Percentiles rank a stretch among this genome's conserved stretches.
Evolutionary conservation across 2,113 vertebrate species (phyloP).

Genomic region (Panurus biarmicus): DNA sequence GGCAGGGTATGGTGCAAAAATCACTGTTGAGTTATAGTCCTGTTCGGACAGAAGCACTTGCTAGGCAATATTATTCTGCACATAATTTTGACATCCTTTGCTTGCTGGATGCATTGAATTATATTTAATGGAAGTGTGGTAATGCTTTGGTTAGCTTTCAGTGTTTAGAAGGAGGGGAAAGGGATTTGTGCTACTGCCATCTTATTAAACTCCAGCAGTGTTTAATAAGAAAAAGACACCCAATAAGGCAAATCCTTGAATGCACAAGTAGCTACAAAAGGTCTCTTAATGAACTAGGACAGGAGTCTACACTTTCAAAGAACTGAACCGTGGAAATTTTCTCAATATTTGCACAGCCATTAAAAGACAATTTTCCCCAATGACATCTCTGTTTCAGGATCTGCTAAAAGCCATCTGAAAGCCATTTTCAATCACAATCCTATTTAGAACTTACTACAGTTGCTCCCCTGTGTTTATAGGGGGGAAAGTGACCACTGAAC

Average conservation of each 20-base stretch:
- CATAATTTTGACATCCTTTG: constrained; percentile 26
- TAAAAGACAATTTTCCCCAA: constrained; percentile 11
- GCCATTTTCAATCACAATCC: constrained; percentile 22
- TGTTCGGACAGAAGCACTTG: neutral
- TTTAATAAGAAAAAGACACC: constrained; percentile 49
- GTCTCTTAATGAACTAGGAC: constrained; percentile 4
- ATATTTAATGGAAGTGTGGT: constrained; percentile 2
- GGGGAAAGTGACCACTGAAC: constrained; percentile 1
- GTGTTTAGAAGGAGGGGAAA: neutral
- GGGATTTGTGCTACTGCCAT: constrained; percentile 24
- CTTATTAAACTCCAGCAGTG: constrained; percentile 25
- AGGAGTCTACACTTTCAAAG: neutral
- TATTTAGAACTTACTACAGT: neutral
- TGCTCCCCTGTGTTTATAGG: neutral
- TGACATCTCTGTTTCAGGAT: constrained; percentile 16
- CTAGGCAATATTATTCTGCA: constrained; percentile 18
- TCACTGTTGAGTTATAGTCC: neutral
- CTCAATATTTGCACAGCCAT: constrained; percentile 23
- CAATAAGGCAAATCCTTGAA: constrained; percentile 48
- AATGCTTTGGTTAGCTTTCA: constrained; percentile 33
- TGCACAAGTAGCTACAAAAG: constrained; percentile 9
- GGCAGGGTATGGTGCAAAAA: neutral
- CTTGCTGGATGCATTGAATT: constrained; percentile 23
- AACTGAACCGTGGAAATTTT: neutral
- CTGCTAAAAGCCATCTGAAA: constrained; percentile 46